Evolutionary conservation across 1,140 invertebrate species (phyloP), one percentile per base, ranked within the genome.

Genomic region (Saccostrea echinata): DNA sequence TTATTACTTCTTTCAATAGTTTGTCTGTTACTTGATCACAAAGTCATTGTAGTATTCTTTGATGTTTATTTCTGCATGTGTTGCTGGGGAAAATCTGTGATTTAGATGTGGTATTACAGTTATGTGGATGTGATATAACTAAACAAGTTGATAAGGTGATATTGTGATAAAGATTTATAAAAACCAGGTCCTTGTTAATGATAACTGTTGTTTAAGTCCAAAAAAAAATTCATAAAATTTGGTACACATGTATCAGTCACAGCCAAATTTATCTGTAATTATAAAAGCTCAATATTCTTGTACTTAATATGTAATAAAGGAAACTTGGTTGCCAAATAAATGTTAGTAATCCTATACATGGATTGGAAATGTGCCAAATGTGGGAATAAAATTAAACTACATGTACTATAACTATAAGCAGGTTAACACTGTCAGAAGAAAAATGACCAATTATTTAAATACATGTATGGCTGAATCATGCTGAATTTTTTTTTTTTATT

Each of bases 1-100:
- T 30, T 76, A 30, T 76, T 21, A 55, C 11, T n/a, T 76, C 68
- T 76, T 76, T 76, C 68, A 76, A 76, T 27, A 76, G 27, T 61
- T 6, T 21, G 2, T 61, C 55, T 61, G 6, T 61, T 61, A 21
- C 55, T 30, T 30, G 43, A 30, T 76, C 30, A 30, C 27, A 30
- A 27, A 76, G 68, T 76, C 16, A 27, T 16, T 16, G 18, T 21
- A 61, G 3, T 76, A 11, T 33, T 76, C 68, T 30, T 76, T 76
- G 68, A 76, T 76, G 27, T 30, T 11, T 18, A 33, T 76, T 33
- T 33, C 43, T 76, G 68, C 9, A 12, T 61, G 55, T 76, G 13
- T 30, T 76, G 68, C 68, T 27, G 43, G 43, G 43, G 43, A 6
- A 43, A 43, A 43, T 43, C 43, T 43, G 43, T 43, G 43, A 43